These are phyloP conservation scores for Toxotes jaculatrix DNA, from an alignment of 2,113 vertebrate species.

Conservation along the genomic window DNA sequence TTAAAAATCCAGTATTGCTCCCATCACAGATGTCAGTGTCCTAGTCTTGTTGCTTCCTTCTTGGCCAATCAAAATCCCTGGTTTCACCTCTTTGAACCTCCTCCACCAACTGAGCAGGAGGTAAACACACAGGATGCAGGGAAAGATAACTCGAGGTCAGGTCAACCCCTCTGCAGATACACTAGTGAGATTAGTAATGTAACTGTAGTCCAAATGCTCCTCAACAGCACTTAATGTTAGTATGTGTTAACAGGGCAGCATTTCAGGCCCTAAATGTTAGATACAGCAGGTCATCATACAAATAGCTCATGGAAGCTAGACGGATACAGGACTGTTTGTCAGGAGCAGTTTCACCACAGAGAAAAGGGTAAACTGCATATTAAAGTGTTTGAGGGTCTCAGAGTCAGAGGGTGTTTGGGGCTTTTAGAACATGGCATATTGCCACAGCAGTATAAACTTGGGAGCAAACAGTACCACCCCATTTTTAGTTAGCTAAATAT, in stretches of 20 bases:
- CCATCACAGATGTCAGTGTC: neutral
- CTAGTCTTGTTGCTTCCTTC: neutral
- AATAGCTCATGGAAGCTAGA: conserved; percentile 18
- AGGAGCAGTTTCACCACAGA: conserved; percentile 27
- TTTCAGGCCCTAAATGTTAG: neutral
- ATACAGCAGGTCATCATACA: neutral
- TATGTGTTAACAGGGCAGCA: neutral
- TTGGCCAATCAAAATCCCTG: conserved; percentile 1
- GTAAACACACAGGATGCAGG: neutral
- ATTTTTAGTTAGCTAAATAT: conserved; percentile 4
- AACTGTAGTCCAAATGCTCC: conserved; percentile 16
- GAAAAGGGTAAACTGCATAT: conserved; percentile 19
- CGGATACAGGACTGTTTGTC: neutral
- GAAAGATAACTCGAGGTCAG: neutral
- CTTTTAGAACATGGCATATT: conserved; percentile 18
- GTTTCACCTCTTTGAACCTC: neutral
- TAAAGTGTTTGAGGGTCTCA: neutral
- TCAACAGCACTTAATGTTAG: neutral
- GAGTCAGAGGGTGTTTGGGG: neutral
- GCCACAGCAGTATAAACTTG: conserved; percentile 33
- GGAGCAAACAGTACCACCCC: neutral
- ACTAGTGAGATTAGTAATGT: conserved; percentile 28
- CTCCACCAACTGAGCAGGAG: neutral
- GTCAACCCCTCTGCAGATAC: neutral
- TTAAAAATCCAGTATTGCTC: neutral